Base-by-base conservation (phyloP, 2,113 vertebrate species). In the Platichthys stellatus region DNA sequence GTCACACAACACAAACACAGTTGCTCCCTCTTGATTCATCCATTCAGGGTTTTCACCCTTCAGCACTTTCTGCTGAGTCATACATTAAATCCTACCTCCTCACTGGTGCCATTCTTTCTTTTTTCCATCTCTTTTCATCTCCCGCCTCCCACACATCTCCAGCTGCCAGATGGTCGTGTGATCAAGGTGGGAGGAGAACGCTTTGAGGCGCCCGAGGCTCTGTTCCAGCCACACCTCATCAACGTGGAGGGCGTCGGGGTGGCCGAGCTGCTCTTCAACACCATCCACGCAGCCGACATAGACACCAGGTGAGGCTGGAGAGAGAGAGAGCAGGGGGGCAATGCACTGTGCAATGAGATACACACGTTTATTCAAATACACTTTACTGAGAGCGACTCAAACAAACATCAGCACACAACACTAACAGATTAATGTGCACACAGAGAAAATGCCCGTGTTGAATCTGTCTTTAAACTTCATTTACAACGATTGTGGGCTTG, bases 171-270 rank as follows among this genome's bases (percentile, higher is more conserved):
- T 88, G 98, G 98, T 71, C 94, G 98, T 84, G 94, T 99, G 92
- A 99, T 99, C 91, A 99, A 99, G 95, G 98, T 99, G 0, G 98
- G 98, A 83, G 98, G 98, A 71, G 98, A 99, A 92, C 93, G 98
- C 64, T 99, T 99, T 62, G 98, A 99, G 93, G 98, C 98, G 63
- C 97, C 98, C 0, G 98, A 99, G 92, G 97, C 98, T 81, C 93
- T 99, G 68, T 99, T 99, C 93, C 98, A 99, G 92, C 98, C 98
- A 84, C 98, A 99, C 86, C 95, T 99, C 94, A 99, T 99, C 94
- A 99, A 99, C 1, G 98, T 99, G 1, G 98, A 99, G 88, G 97
- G 98, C 0, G 97, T 98, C 18, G 98, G 98, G 73, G 97, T 99
- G 89, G 98, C 98, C 9, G 98, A 99, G 74, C 90, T 99, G 85